These are phyloP conservation scores for Bradypus variegatus DNA, from an alignment of 2,797 vertebrate species.

Conservation along the genomic window DNA sequence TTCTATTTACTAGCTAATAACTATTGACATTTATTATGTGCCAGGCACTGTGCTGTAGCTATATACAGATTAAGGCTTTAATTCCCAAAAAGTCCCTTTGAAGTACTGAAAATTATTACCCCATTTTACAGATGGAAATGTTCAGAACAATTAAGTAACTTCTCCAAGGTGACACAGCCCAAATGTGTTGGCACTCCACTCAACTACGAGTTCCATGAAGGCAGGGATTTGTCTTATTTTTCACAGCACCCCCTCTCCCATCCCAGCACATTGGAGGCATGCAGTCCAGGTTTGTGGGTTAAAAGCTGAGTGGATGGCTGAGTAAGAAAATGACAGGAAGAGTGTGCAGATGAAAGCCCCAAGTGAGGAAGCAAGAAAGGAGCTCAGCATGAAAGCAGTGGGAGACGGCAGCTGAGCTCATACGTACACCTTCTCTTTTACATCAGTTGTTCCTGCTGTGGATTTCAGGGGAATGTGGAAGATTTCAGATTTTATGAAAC, in stretches of 20 bases:
- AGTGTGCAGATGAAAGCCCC: background rate
- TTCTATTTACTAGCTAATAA: background rate
- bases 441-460: background rate
- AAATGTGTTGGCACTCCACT: no score
- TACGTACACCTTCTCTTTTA: no score
- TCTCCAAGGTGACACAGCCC: background rate
- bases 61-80: background rate
- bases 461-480: background rate
- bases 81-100: background rate
- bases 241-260: background rate
- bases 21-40: background rate
- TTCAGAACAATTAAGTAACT: background rate
- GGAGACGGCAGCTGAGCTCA: background rate
- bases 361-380: background rate
- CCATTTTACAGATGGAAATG: background rate
- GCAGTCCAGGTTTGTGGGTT: background rate
- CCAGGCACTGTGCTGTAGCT: background rate
- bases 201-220: no score
- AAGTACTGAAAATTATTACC: no score
- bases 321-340: background rate
- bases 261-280: background rate
- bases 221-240: background rate
- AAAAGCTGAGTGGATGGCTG: no score
- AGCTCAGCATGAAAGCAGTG: background rate
- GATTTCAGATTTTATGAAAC: background rate